A percentile compares a stretch with the other conserved stretches of the same genome.
Evolutionary conservation across 2,113 vertebrate species (phyloP).

Genomic region (Cyphomyrus plagiostoma): DNA sequence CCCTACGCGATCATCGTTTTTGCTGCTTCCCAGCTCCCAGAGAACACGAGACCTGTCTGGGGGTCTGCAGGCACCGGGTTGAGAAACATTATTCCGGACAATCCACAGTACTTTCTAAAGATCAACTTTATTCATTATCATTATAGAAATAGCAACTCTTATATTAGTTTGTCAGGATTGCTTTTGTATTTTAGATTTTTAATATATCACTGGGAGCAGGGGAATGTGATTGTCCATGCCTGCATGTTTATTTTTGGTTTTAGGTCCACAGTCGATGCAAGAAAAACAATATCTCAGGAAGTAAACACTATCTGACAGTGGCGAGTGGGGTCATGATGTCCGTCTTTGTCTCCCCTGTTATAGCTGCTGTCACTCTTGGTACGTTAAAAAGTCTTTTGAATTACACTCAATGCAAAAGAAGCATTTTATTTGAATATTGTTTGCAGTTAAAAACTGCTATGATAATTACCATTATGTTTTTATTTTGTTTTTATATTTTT

Average conservation of each 20-base stretch:
- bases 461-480: background rate
- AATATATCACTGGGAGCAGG: background rate
- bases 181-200: background rate
- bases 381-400: slow-evolving; percentile 34
- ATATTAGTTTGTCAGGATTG: background rate
- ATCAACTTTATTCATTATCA: background rate
- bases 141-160: background rate
- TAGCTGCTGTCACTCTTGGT: slow-evolving; percentile 76
- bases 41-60: background rate
- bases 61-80: background rate
- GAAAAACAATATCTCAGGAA: slow-evolving; percentile 77
- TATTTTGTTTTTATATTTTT: background rate
- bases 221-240: background rate
- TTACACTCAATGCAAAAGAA: background rate
- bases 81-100: background rate
- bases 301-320: slow-evolving; percentile 80
- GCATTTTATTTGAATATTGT: background rate
- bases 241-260: slow-evolving; percentile 23
- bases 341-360: slow-evolving; percentile 75
- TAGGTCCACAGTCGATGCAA: slow-evolving; percentile 77
- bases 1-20: background rate
- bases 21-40: background rate
- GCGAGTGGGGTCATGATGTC: slow-evolving; percentile 76
- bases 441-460: background rate
- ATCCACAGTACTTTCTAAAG: background rate